Evolutionary conservation across 2,797 vertebrate species (phyloP).

Genomic region (Gephyroberyx darwinii): DNA sequence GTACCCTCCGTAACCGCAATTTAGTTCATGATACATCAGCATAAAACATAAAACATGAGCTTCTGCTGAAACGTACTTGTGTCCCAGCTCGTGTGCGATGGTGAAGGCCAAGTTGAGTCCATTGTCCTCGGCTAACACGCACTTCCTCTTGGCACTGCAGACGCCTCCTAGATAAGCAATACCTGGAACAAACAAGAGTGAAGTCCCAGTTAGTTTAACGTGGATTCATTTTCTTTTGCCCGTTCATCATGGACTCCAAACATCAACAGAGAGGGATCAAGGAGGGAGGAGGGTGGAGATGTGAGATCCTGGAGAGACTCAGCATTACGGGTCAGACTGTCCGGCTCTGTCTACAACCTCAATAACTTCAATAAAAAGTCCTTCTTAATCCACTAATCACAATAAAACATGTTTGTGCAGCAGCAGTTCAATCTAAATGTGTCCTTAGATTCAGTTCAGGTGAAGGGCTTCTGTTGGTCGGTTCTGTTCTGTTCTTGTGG

Average conservation of each 20-base stretch:
- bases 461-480: too few species aligned
- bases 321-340: too few species aligned
- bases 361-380: too few species aligned
- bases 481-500: too few species aligned
- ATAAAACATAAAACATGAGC: neutral
- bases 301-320: neutral
- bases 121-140: conserved; percentile 95
- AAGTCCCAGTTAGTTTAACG: neutral
- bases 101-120: conserved; percentile 97
- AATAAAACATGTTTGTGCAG: too few species aligned
- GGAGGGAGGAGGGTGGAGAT: neutral
- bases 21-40: neutral
- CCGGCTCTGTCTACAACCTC: too few species aligned
- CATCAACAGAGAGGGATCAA: neutral
- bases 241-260: neutral
- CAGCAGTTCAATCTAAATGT: too few species aligned
- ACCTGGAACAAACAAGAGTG: conserved; percentile 80
- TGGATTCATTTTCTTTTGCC: neutral
- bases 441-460: too few species aligned
- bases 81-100: conserved; percentile 96
- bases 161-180: conserved; percentile 95
- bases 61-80: conserved; percentile 88
- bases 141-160: conserved; percentile 95
- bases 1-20: neutral
- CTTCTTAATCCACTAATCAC: too few species aligned